Conservation (phyloP, 2,113 vertebrate genomes). For the Prunella fulvescens region DNA sequence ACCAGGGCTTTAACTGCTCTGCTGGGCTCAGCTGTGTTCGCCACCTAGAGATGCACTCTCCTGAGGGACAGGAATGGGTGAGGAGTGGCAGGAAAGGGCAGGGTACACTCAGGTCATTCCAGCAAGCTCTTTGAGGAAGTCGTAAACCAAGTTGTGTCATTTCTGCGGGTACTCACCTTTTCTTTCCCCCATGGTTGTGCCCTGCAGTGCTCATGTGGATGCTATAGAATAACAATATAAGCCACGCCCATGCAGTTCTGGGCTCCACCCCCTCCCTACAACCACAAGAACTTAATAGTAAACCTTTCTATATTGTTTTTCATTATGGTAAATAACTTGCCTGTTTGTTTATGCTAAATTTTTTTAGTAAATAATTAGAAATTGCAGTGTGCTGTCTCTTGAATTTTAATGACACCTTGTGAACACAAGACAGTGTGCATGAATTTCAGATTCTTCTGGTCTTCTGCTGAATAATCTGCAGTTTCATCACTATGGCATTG, state of each 20-base stretch:
- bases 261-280: background rate
- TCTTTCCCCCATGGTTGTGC: background rate
- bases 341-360: background rate
- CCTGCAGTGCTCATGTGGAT: too few relatives aligned
- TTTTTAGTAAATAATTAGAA: background rate
- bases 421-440: background rate
- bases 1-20: fast-evolving
- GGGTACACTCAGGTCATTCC: background rate
- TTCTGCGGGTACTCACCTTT: background rate
- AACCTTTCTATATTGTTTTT: background rate
- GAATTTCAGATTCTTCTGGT: background rate
- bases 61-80: background rate
- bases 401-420: background rate
- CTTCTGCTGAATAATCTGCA: background rate
- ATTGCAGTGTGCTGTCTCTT: background rate
- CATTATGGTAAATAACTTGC: background rate
- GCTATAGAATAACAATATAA: background rate
- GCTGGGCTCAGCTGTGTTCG: fast-evolving
- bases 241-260: background rate
- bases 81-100: background rate
- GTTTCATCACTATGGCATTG: background rate
- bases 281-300: background rate
- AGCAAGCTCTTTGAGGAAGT: background rate
- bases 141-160: background rate
- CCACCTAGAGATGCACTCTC: fast-evolving